These are phyloP conservation scores for Silurus glanis DNA, from an alignment of 2,113 vertebrate species.

Conservation along the genomic window DNA sequence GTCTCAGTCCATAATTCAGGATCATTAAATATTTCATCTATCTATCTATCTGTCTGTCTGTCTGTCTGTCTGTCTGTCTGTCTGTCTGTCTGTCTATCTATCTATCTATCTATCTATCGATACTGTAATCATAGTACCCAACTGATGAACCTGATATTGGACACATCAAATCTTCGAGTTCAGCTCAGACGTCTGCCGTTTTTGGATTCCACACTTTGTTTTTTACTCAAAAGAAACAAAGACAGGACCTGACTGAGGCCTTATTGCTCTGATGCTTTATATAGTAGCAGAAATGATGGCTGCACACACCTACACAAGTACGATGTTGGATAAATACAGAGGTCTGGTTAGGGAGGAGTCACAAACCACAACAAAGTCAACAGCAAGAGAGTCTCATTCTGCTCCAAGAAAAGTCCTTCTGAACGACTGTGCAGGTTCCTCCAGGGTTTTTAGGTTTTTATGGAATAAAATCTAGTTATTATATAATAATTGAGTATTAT, in stretches of 20 bases:
- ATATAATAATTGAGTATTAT: too few species aligned
- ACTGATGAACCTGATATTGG: too few species aligned
- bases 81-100: too few species aligned
- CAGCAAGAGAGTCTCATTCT: background rate
- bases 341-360: slow-evolving; percentile 23
- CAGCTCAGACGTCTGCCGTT: slow-evolving; percentile 41
- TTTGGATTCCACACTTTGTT: background rate
- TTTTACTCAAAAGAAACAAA: background rate
- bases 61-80: too few species aligned
- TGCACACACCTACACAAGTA: background rate
- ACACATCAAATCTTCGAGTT: too few species aligned
- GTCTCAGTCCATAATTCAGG: too few species aligned
- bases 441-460: background rate
- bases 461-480: background rate
- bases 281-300: background rate
- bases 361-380: slow-evolving; percentile 36
- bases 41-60: too few species aligned
- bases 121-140: too few species aligned
- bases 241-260: background rate
- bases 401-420: background rate
- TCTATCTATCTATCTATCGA: too few species aligned
- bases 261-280: background rate
- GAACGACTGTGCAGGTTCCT: background rate
- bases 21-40: too few species aligned
- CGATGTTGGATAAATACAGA: background rate